A percentile compares a stretch with the other conserved stretches of the same genome.
phyloP scores from a whole-genome alignment of 2,888 invertebrate genomes.

The Cephus spinipes region DNA sequence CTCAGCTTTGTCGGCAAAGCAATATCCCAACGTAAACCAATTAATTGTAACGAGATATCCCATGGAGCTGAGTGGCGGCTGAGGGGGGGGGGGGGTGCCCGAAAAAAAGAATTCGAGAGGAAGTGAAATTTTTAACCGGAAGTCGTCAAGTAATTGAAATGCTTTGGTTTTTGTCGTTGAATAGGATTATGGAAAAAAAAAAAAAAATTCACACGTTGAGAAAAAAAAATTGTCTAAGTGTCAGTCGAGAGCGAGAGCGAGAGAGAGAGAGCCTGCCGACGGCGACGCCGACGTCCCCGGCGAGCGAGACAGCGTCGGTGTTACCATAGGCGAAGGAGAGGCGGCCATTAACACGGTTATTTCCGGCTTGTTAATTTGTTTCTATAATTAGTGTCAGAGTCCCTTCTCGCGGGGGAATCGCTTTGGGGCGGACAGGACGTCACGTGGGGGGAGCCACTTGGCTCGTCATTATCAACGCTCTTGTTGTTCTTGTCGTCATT shows the following conservation, averaged over 20 bases:
- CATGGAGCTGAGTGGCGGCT: neutral
- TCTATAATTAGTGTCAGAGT: constrained; percentile 23
- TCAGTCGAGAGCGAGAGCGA: neutral
- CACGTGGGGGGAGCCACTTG: neutral
- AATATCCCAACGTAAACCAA: constrained; percentile 26
- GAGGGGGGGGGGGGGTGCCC: fast-evolving
- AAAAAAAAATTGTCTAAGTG: neutral
- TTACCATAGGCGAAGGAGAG: neutral
- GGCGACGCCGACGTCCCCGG: neutral
- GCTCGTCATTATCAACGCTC: neutral
- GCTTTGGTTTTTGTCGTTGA: neutral
- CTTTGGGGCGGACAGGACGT: neutral
- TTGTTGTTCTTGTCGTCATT: neutral
- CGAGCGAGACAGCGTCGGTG: neutral
- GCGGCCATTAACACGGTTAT: constrained; percentile 22
- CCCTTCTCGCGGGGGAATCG: neutral
- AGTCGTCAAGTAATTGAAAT: neutral
- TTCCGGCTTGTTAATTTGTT: constrained; percentile 25
- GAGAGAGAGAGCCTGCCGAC: neutral
- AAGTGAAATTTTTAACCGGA: neutral
- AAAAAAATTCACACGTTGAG: neutral
- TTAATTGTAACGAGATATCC: constrained; percentile 25
- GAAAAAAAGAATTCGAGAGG: neutral
- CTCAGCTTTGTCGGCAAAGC: constrained; percentile 24
- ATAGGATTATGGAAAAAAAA: neutral